These are phyloP conservation scores for Atethmia centrago DNA, from an alignment of 2,888 invertebrate genomes.

Conservation along the genomic window DNA sequence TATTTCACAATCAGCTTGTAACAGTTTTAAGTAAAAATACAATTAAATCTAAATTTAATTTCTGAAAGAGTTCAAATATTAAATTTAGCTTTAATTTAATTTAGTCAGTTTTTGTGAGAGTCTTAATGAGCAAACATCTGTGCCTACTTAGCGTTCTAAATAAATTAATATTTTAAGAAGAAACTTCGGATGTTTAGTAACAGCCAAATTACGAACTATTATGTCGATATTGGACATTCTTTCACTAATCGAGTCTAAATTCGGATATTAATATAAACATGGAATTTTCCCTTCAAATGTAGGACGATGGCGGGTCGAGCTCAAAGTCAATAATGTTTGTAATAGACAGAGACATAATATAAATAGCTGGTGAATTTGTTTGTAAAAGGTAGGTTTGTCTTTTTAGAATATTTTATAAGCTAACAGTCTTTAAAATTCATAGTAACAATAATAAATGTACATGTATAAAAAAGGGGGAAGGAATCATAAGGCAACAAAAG, in stretches of 20 bases:
- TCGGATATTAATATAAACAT: slow-evolving; percentile 20
- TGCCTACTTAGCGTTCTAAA: not conserved
- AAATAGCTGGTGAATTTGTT: not conserved
- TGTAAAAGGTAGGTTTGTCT: not conserved
- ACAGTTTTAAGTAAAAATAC: no score
- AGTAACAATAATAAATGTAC: not conserved
- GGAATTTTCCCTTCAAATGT: slow-evolving; percentile 3
- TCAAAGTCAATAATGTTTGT: not conserved
- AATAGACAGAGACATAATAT: not conserved
- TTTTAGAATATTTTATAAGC: no score
- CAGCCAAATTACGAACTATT: slow-evolving; percentile 7
- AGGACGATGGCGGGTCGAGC: not conserved
- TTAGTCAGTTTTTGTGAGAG: not conserved
- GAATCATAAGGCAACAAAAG: not conserved
- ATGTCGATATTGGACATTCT: slow-evolving; percentile 30
- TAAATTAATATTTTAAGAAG: not conserved
- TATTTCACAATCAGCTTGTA: no score
- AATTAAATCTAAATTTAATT: no score
- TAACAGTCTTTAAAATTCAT: no score
- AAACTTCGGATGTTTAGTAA: not conserved
- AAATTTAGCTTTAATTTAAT: not conserved
- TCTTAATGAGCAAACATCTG: not conserved
- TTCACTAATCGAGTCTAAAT: slow-evolving; percentile 6
- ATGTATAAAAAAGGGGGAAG: not conserved
- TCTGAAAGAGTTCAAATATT: not conserved